Conservation (phyloP, 1,140 invertebrate species). For the Macrosteles quadrilineatus region DNA sequence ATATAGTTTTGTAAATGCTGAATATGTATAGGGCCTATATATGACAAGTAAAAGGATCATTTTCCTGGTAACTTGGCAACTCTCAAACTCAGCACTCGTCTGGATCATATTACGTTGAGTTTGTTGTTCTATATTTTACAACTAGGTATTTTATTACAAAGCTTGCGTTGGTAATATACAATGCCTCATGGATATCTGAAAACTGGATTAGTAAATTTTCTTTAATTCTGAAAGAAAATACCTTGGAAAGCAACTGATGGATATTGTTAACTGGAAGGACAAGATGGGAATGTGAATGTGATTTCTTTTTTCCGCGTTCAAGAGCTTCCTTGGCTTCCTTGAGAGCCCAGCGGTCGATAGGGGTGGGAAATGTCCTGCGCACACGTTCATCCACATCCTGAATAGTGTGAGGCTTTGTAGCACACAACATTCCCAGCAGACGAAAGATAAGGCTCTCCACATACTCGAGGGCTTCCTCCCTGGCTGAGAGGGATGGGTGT, state of each 20-base stretch:
- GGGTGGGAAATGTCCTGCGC: conserved; percentile 86
- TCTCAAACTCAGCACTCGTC: too few relatives aligned
- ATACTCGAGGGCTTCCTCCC: conserved; percentile 90
- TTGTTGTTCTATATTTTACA: too few relatives aligned
- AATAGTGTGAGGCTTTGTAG: conserved; percentile 74
- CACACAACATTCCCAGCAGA: conserved; percentile 84
- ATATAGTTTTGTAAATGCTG: too few relatives aligned
- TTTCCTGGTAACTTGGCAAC: too few relatives aligned
- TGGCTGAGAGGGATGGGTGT: conserved; percentile 81
- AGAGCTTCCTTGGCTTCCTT: conserved; percentile 83
- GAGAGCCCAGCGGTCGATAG: conserved; percentile 90
- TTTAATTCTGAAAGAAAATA: too few relatives aligned
- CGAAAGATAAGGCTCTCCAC: conserved; percentile 90
- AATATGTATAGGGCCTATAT: too few relatives aligned
- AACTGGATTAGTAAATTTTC: too few relatives aligned
- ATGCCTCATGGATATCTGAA: too few relatives aligned
- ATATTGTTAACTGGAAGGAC: conserved; percentile 89
- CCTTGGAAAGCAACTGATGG: conserved; percentile 87
- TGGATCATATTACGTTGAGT: too few relatives aligned
- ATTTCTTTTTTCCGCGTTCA: conserved; percentile 79
- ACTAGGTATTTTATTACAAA: too few relatives aligned
- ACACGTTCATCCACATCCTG: conserved; percentile 92
- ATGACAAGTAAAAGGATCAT: too few relatives aligned
- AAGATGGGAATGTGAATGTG: conserved; percentile 59
- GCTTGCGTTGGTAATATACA: too few relatives aligned